Base-by-base conservation (phyloP, 2,888 invertebrate genomes). In the Cacoxenus indagator region DNA sequence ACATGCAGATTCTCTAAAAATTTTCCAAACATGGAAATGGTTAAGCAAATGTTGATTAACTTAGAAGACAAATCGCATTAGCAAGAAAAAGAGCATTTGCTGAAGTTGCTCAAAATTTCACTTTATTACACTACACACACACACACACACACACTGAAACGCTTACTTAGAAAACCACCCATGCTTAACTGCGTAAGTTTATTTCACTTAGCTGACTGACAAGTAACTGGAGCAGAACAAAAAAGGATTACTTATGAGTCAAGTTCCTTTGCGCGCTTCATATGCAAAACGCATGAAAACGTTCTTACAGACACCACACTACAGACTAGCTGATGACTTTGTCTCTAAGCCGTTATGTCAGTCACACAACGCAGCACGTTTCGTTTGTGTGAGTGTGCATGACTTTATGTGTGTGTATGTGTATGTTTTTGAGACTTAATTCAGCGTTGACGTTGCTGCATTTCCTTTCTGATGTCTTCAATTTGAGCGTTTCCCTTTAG, bases 391-490 rank as follows among this genome's bases (percentile, higher is more conserved):
- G 37, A 37, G 9, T 11, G 4, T 37, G 9, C 8, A 37, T 48
- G 22, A 51, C 54, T 67, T 27, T 45, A 37, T 11, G 37, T 37
- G 48, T 54, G 43, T 45, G 46, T 51, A 17, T 66, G 24, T 46
- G 27, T 72, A 26, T 65, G 57, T 11, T 69, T 81, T 81, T 77
- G 78, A 72, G 70, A 62, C 68, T 61, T 67, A 69, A 4, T 29
- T 37, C 37, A 5, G 37, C 37, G 37, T 37, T 37, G 37, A 37
- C 37, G 14, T 5, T 37, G 8, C 37, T 8, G 37, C 14, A 37
- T 37, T 37, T 37, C 14, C 5, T 14, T 8, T 11, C 37, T 37
- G 14, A 37, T 37, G 37, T 2, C 37, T 11, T 37, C 9, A 4
- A 8, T 69, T 66, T 57, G 6, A 17, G 14, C 48, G 9, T 17